These are phyloP conservation scores for Drosophila melanosoma DNA, from an alignment of 2,888 invertebrate species.

Conservation along the genomic window DNA sequence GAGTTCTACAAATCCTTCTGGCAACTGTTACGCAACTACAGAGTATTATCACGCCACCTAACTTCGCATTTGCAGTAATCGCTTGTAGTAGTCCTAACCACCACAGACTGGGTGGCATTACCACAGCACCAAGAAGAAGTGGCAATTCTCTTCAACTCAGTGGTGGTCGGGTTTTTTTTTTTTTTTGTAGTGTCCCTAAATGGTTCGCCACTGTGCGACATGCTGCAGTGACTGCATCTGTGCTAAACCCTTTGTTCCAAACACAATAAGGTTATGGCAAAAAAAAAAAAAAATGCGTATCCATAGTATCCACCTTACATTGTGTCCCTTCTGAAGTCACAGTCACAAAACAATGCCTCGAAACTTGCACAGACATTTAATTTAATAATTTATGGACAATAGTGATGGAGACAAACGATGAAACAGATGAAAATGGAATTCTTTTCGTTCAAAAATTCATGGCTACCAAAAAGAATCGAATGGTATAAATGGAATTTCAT, in stretches of 20 bases:
- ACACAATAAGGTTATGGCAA: constrained; percentile 31
- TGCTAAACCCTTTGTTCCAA: constrained; percentile 44
- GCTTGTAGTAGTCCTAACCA: constrained; percentile 57
- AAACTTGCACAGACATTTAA: constrained; percentile 11
- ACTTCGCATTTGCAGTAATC: constrained; percentile 65
- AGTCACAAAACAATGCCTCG: neutral
- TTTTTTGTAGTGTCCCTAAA: constrained; percentile 34
- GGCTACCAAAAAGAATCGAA: constrained; percentile 40
- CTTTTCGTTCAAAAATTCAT: constrained; percentile 7
- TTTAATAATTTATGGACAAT: constrained; percentile 29
- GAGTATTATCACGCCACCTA: constrained; percentile 65
- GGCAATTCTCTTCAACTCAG: constrained; percentile 65
- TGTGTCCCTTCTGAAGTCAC: constrained; percentile 29
- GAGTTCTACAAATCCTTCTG: constrained; percentile 28
- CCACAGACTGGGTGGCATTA: constrained; percentile 21
- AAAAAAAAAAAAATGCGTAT: constrained; percentile 5
- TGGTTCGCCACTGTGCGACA: constrained; percentile 29
- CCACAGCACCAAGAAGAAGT: constrained; percentile 61
- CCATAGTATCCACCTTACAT: constrained; percentile 6
- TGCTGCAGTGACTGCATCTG: constrained; percentile 18
- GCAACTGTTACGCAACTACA: constrained; percentile 67
- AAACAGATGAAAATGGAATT: neutral
- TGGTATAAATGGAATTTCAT: constrained; percentile 53
- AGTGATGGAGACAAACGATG: neutral
- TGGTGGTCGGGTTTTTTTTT: constrained; percentile 36